Evolutionary conservation across 2,888 invertebrate genomes (phyloP).

Genomic region (Himalopsyche kuldschensis): DNA sequence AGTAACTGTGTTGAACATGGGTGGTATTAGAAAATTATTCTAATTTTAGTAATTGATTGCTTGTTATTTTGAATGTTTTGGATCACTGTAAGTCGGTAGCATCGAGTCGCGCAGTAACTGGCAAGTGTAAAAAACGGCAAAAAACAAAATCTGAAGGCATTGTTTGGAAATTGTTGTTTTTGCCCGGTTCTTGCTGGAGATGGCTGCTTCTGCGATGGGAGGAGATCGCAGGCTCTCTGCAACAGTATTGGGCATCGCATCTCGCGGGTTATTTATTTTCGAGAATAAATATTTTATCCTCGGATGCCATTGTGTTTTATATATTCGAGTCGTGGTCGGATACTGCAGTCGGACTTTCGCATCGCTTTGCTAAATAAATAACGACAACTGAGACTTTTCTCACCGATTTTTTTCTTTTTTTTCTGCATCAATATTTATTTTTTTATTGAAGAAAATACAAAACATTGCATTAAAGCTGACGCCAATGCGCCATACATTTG

Average conservation of each 20-base stretch:
- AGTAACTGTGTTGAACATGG: no score
- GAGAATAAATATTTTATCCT: background rate
- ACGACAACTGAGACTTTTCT: background rate
- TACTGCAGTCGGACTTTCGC: no score
- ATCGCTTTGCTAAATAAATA: background rate
- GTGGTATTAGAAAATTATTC: background rate
- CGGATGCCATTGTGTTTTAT: background rate
- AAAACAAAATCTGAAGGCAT: background rate
- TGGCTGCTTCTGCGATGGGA: background rate
- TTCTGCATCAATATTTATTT: no score
- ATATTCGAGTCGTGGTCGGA: background rate
- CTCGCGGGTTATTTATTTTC: background rate
- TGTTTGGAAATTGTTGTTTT: background rate
- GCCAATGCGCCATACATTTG: no score
- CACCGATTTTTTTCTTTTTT: background rate
- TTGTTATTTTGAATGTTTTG: background rate
- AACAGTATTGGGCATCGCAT: background rate
- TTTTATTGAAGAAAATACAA: no score
- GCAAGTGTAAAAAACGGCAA: background rate
- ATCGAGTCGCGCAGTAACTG: background rate
- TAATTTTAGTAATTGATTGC: background rate
- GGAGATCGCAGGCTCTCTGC: background rate
- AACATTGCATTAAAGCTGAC: no score
- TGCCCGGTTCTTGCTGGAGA: background rate
- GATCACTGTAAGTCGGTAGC: background rate